A percentile compares a stretch with the other conserved stretches of the same genome.
These are phyloP conservation scores for Cryptomyrus ogoouensis DNA, from an alignment of 2,113 vertebrate genomes.

Conservation along the genomic window DNA sequence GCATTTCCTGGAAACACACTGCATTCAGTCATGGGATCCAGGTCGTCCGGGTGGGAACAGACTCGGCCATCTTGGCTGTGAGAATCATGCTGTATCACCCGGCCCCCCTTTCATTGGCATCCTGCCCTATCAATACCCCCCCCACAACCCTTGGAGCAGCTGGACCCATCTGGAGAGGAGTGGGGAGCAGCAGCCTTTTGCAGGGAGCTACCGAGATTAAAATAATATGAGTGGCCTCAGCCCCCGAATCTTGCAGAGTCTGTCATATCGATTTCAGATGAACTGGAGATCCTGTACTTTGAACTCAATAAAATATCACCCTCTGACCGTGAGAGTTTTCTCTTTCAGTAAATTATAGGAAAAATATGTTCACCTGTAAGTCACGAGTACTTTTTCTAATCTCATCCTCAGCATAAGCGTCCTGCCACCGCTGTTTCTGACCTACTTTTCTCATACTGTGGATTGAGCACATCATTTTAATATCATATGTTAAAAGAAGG, in stretches of 20 bases:
- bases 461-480: neutral
- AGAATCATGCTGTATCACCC: neutral
- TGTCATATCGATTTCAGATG: neutral
- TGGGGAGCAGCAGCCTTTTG: neutral
- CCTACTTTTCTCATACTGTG: neutral
- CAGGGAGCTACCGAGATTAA: neutral
- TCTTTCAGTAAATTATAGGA: neutral
- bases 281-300: neutral
- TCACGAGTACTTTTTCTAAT: neutral
- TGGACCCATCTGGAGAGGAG: conserved; percentile 7
- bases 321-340: neutral
- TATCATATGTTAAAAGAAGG: neutral
- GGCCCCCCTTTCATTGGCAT: neutral
- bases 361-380: neutral
- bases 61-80: neutral
- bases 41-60: neutral
- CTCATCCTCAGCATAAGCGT: neutral
- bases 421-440: neutral
- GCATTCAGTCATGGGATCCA: neutral
- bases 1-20: conserved; percentile 3
- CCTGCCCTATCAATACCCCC: neutral
- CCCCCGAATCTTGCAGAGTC: neutral
- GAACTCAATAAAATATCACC: neutral
- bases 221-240: neutral
- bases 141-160: neutral